Percentiles rank a stretch among this genome's conserved stretches.
Conservation (phyloP, 2,113 vertebrate species). For the Gavialis gangeticus region DNA sequence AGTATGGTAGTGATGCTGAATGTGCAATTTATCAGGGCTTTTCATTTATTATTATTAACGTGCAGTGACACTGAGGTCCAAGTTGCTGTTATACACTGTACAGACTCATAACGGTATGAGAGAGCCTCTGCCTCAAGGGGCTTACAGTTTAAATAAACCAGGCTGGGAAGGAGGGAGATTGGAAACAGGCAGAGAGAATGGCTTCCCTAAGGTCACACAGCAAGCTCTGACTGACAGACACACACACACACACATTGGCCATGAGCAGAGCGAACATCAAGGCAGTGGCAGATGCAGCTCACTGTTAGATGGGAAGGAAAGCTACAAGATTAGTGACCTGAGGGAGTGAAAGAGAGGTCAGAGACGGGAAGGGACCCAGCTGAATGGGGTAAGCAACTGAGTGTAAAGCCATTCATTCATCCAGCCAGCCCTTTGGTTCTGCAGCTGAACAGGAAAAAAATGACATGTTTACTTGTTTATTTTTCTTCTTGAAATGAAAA, state of each 20-base stretch:
- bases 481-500: neutral
- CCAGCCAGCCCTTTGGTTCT: neutral
- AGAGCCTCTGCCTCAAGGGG: neutral
- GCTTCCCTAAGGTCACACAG: neutral
- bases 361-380: neutral
- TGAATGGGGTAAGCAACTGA: neutral
- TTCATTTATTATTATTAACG: neutral
- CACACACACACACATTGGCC: neutral
- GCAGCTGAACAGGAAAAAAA: neutral
- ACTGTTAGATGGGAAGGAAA: neutral
- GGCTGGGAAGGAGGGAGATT: neutral
- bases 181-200: neutral
- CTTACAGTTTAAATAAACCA: neutral
- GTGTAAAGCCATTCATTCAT: too few species aligned
- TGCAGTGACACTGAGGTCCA: neutral
- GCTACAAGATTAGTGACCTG: neutral
- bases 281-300: neutral
- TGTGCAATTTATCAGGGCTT: neutral
- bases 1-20: neutral
- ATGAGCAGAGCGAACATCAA: neutral
- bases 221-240: neutral
- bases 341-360: neutral
- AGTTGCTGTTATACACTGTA: accelerated
- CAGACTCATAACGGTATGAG: neutral
- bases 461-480: neutral